A percentile compares a stretch with the other conserved stretches of the same genome.
These are phyloP conservation scores for Pantherophis guttatus DNA, from an alignment of 2,113 vertebrate genomes.

Conservation along the genomic window DNA sequence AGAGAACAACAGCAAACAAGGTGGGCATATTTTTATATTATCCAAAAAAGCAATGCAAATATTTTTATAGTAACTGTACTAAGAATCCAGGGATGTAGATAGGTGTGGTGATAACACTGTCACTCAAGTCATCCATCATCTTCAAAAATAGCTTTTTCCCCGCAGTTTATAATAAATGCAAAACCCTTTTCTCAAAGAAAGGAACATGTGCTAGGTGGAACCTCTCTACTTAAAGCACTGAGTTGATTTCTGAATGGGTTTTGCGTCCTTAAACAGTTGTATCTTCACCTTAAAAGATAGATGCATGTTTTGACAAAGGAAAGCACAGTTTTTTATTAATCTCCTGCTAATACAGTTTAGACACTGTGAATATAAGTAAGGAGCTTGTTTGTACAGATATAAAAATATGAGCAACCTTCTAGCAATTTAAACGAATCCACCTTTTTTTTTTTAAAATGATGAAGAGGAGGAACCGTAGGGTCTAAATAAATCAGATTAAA, in stretches of 20 bases:
- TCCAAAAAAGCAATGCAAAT: not conserved
- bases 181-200: not conserved
- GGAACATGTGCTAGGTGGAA: not conserved
- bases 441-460: not conserved
- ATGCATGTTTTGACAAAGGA: not conserved
- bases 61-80: not conserved
- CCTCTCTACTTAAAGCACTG: no score
- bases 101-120: not conserved
- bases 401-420: not conserved
- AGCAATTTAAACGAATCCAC: not conserved
- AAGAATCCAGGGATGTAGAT: not conserved
- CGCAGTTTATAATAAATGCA: not conserved
- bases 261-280: not conserved
- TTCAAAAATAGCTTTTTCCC: not conserved
- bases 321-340: not conserved
- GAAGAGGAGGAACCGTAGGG: not conserved
- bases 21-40: not conserved
- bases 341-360: not conserved
- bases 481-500: constrained; percentile 50
- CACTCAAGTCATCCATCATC: not conserved
- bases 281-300: not conserved
- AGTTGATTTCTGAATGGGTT: not conserved
- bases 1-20: not conserved
- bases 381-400: not conserved
- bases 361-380: not conserved